Base-by-base conservation (phyloP, 2,888 invertebrate genomes). In the Operophtera brumata region DNA sequence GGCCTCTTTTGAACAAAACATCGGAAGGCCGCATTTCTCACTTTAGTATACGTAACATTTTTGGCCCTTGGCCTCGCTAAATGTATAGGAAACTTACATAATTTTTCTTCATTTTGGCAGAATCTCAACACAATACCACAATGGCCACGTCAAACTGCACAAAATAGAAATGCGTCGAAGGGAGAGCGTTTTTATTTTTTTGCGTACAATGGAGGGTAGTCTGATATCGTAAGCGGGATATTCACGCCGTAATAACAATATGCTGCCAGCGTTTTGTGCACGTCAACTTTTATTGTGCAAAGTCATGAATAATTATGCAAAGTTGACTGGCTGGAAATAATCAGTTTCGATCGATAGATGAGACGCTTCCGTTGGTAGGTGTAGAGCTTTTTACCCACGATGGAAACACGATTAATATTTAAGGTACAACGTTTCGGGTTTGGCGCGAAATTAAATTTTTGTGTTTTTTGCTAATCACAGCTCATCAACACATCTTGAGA, bases 251-350 rank as follows among this genome's bases (percentile, higher is more conserved):
- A n/a, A n/a, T n/a, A n/a, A n/a, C 48, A 47, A 49, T 52, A 54
- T 11, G 12, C 28, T 48, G 47, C 12, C 25, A 49, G 32, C 48
- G 14, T 42, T 50, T 32, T 37, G n/a, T n/a, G 28, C 39, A 26
- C 42, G 25, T 48, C 37, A 49, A 39, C 12, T 45, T 42, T 56
- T 51, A 49, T 55, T 50, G 47, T 50, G 57, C 54, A 30, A 45
- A 45, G 42, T 49, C 54, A 60, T 60, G 60, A 60, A 60, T 60
- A 54, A 55, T 56, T 51, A 51, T 57, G 39, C 46, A 34, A 30
- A 40, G 46, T 37, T 37, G 41, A 36, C 41, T 39, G 47, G 11
- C 37, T 54, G 48, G 51, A 43, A 44, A 34, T 59, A 56, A 59
- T 54, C 43, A 37, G 13, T 11, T 43, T 1, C 35, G 39, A 41